phyloP scores from a whole-genome alignment of 2,888 invertebrate species.

The Sclerodermus sp. region DNA sequence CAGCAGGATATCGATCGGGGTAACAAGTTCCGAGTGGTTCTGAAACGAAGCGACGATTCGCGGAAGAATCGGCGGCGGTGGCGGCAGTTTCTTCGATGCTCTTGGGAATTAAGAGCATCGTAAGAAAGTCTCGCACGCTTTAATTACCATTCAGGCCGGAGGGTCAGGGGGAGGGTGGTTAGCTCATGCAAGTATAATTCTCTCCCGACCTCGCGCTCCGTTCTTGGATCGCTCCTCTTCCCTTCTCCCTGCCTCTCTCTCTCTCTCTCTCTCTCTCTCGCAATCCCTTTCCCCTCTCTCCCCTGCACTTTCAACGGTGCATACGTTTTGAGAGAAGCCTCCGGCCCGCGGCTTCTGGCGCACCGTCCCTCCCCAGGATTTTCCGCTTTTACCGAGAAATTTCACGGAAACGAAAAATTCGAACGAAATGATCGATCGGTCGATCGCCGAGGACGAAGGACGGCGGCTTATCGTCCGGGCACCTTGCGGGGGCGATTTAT shows the following conservation, averaged over 20 bases:
- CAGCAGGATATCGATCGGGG: too few relatives aligned
- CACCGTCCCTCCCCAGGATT: too few relatives aligned
- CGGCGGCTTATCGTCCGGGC: too few relatives aligned
- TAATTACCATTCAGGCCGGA: slow-evolving; percentile 45
- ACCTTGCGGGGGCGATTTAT: too few relatives aligned
- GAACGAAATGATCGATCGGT: too few relatives aligned
- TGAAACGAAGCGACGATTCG: slow-evolving; percentile 8
- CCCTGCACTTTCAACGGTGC: too few relatives aligned
- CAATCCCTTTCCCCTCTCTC: too few relatives aligned
- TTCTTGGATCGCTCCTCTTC: slow-evolving; percentile 19
- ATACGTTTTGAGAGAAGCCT: too few relatives aligned
- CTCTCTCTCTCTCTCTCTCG: slow-evolving; percentile 10
- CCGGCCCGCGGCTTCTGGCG: too few relatives aligned
- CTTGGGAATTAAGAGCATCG: slow-evolving; percentile 32
- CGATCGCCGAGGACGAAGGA: too few relatives aligned
- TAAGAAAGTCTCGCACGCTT: slow-evolving; percentile 40
- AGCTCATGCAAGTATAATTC: slow-evolving; percentile 47
- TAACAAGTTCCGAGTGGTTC: slow-evolving; percentile 1
- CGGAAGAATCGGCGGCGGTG: slow-evolving; percentile 12
- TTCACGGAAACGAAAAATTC: too few relatives aligned
- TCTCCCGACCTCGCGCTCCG: slow-evolving; percentile 16
- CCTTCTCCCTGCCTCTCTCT: slow-evolving; percentile 9
- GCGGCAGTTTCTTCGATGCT: slow-evolving; percentile 16
- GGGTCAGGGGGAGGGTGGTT: slow-evolving; percentile 24
- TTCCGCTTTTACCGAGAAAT: too few relatives aligned